phyloP scores from a whole-genome alignment of 64 coral and sea anemone genomes.

The Stichodactyla mertensii region DNA sequence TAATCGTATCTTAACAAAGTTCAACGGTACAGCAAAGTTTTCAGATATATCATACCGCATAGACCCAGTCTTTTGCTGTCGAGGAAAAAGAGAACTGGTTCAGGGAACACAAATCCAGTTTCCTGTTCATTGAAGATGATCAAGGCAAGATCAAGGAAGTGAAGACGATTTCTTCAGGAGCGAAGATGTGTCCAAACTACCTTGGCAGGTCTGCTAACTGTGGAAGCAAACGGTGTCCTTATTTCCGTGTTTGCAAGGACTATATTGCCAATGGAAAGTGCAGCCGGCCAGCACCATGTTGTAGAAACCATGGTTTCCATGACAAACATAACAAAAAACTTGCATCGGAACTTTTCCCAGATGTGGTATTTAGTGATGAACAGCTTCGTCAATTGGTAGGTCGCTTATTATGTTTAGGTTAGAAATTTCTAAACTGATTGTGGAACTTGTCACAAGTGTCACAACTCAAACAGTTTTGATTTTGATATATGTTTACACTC shows the following conservation, averaged over 20 bases:
- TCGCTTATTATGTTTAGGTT: not conserved
- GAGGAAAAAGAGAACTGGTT: slow-evolving; percentile 42
- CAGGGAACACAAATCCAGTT: slow-evolving; percentile 18
- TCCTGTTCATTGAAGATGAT: slow-evolving; percentile 40
- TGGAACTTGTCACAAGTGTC: too few species aligned
- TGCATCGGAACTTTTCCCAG: slow-evolving; percentile 6
- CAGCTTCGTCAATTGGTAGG: slow-evolving; percentile 29
- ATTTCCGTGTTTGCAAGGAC: slow-evolving; percentile 56
- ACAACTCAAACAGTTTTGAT: too few species aligned
- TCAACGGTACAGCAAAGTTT: slow-evolving; percentile 35
- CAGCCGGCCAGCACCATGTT: not conserved
- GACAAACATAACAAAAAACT: slow-evolving; percentile 35
- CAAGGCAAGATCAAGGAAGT: slow-evolving; percentile 52
- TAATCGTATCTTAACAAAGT: slow-evolving; percentile 38
- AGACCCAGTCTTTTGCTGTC: not conserved
- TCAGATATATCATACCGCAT: not conserved
- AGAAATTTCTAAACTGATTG: not conserved
- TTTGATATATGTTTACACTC: too few species aligned
- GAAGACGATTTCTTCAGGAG: slow-evolving; percentile 8
- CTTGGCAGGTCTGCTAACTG: not conserved
- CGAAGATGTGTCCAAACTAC: slow-evolving; percentile 55
- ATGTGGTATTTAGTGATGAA: slow-evolving; percentile 10
- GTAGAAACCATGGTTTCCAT: slow-evolving; percentile 39
- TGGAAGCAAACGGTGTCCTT: slow-evolving; percentile 21
- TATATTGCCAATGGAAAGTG: slow-evolving; percentile 53